Base-by-base conservation (phyloP, 2,888 invertebrate species). In the Oxytorus armatus region DNA sequence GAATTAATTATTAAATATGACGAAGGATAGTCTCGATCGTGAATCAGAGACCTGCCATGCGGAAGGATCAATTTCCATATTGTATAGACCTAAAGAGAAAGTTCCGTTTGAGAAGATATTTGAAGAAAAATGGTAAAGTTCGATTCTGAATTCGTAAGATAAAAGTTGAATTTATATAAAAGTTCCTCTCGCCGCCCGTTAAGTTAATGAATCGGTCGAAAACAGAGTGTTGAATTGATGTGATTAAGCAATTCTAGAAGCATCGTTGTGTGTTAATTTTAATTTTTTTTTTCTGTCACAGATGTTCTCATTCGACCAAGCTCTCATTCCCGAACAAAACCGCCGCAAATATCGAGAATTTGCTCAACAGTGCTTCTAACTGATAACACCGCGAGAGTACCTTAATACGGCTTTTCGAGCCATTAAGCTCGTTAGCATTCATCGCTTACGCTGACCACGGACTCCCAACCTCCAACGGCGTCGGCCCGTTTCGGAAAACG, bases 341-440 rank as follows among this genome's bases (percentile, higher is more conserved):
- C 10, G 65, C 42, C n/a, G 57, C 59, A 61, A 72, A 73, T 73
- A 73, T 51, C 44, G 42, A 33, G 44, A 47, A n/a, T n/a, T 39
- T 59, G 10, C 36, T 57, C 72, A 11, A 10, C 59, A 33, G 51
- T 51, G 47, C 49, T 66, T 72, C 51, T 77, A 77, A 77, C 73
- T 77, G 72, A 42, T 51, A 73, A 77, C 59, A 14, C 59, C 72
- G 72, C 66, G 66, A 66, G 49, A 77, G 77, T 77, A 42, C 72
- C 72, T 72, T 77, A 73, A 77, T 72, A 73, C 77, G 72, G 66
- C 66, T 77, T 77, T 77, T 73, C 72, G 72, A 73, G 59, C 77
- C 44, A 66, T 73, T 73, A 77, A 72, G 77, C 77, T 77, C 72
- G 66, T 73, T 73, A 77, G 59, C 59, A 73, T 73, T 72, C 51